phyloP scores from a whole-genome alignment of 2,888 invertebrate genomes.

The Andrena dorsata region DNA sequence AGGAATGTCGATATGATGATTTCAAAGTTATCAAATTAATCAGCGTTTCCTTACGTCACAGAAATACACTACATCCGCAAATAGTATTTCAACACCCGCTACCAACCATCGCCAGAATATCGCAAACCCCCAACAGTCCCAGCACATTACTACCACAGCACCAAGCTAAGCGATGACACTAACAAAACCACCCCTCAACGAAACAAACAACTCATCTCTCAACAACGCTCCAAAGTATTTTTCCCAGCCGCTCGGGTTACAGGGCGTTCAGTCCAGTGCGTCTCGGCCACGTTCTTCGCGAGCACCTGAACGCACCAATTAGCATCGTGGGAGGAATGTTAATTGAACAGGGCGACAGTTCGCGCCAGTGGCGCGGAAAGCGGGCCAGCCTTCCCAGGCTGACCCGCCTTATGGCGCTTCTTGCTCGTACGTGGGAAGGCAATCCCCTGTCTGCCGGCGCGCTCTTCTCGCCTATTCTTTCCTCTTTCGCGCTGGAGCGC shows the following conservation, averaged over 20 bases:
- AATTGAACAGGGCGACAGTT: slow-evolving; percentile 46
- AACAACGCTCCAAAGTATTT: not conserved
- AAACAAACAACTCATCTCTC: not conserved
- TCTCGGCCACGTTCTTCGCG: slow-evolving; percentile 1
- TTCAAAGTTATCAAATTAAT: no score
- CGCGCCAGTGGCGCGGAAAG: slow-evolving; percentile 41
- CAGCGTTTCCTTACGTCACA: no score
- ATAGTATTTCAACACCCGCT: no score
- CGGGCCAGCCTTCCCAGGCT: not conserved
- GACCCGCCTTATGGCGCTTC: slow-evolving; percentile 69
- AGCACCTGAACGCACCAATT: slow-evolving; percentile 15
- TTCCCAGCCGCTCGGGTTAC: not conserved
- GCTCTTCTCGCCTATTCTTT: not conserved
- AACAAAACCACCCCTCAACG: no score
- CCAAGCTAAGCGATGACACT: no score
- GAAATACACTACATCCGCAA: no score
- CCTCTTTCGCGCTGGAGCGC: not conserved
- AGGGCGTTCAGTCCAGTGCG: not conserved
- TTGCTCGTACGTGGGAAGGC: slow-evolving; percentile 69
- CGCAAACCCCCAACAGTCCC: no score
- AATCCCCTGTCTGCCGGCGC: not conserved
- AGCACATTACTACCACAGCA: no score
- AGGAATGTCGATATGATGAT: no score
- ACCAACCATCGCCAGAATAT: no score
- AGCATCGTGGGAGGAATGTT: slow-evolving; percentile 54